A percentile compares a stretch with the other conserved stretches of the same genome.
phyloP scores from a whole-genome alignment of 2,113 vertebrate species.

The Caranx ignobilis region DNA sequence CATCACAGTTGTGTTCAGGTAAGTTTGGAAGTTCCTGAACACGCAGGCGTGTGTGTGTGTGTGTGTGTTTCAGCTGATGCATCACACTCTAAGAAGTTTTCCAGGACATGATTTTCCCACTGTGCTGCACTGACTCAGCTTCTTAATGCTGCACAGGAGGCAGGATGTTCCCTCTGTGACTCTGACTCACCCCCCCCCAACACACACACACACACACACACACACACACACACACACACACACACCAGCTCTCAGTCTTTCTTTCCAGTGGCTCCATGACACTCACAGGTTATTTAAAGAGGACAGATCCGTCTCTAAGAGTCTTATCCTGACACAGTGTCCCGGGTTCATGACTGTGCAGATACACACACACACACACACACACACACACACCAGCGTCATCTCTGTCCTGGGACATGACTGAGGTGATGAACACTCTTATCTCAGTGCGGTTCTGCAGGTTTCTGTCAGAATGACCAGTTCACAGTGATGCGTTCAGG shows the following conservation, averaged over 20 bases:
- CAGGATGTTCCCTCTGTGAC: too few relatives aligned
- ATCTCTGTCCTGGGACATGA: not conserved
- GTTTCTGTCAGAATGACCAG: too few relatives aligned
- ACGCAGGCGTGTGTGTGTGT: not conserved
- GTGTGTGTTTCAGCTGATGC: not conserved
- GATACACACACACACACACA: not conserved
- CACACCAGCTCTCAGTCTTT: not conserved
- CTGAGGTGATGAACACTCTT: too few relatives aligned
- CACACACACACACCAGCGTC: not conserved
- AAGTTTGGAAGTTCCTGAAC: too few relatives aligned
- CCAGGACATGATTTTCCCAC: slow-evolving; percentile 37
- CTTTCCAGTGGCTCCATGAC: not conserved
- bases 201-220: too few relatives aligned
- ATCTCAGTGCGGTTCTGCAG: too few relatives aligned
- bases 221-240: too few relatives aligned
- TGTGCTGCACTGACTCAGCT: slow-evolving; percentile 53
- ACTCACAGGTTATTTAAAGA: slow-evolving; percentile 50
- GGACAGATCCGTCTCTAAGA: slow-evolving; percentile 43
- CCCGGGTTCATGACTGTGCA: slow-evolving; percentile 42
- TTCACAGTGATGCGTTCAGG: too few relatives aligned
- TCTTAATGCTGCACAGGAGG: slow-evolving; percentile 29
- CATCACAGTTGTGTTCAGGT: too few relatives aligned
- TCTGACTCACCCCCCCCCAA: not conserved
- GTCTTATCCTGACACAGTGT: slow-evolving; percentile 47
- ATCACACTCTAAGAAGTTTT: slow-evolving; percentile 53